Evolutionary conservation across 2,113 vertebrate species (phyloP).

Genomic region (Cettia cetti): DNA sequence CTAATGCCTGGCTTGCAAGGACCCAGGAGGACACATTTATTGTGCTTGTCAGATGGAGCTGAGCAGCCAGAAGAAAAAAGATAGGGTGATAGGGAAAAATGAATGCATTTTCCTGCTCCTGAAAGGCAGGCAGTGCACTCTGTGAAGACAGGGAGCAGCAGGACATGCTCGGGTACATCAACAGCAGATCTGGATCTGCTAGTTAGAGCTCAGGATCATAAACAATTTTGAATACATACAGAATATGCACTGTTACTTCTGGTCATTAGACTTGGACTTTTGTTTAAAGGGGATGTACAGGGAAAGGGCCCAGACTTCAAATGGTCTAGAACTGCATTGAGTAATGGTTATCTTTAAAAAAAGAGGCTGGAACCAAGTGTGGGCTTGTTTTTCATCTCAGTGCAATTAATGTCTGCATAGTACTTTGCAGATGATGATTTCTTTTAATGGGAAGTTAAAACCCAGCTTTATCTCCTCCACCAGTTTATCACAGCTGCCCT

Average conservation of each 20-base stretch:
- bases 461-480: not conserved
- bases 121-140: not conserved
- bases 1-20: conserved; percentile 49
- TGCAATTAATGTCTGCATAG: not conserved
- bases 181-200: not conserved
- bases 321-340: not conserved
- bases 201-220: not conserved
- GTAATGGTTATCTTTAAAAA: not conserved
- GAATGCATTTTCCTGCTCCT: not conserved
- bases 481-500: conserved; percentile 8
- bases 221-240: accelerated
- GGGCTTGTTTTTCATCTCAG: not conserved
- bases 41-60: conserved; percentile 46
- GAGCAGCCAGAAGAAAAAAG: conserved; percentile 36
- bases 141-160: not conserved
- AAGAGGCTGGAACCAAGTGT: not conserved
- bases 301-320: not conserved
- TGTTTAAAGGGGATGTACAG: not conserved
- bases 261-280: not conserved
- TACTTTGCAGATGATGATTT: not conserved
- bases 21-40: conserved; percentile 49
- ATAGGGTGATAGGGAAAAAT: conserved; percentile 10
- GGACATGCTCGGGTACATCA: not conserved
- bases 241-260: not conserved
- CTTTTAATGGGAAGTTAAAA: not conserved